Evolutionary conservation across 2,888 invertebrate species (phyloP), one percentile per base, ranked within the genome.

Genomic region (Hydropsyche betteni): DNA sequence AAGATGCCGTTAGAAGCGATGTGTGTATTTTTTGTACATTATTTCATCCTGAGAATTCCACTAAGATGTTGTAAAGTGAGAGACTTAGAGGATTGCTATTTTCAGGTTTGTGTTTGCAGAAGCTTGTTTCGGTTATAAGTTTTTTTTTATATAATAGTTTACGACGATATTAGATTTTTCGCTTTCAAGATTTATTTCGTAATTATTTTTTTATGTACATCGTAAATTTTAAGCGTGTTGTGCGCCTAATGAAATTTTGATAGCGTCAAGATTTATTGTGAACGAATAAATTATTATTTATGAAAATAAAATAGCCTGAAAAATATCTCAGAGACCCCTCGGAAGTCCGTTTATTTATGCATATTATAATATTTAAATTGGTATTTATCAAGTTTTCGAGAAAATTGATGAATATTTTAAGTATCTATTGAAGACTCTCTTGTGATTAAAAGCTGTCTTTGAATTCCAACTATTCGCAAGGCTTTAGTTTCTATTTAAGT

Each of bases 161-260:
- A 16, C 5, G 14, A 24, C 24, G 24, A 58, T 58, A 58, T 58
- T 58, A 58, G 58, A 58, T 14, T 58, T 58, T 58, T 58, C 16
- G 24, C 24, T 14, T 58, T 64, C 12, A n/a, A 64, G 64, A 64
- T 64, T 64, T 64, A 64, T 64, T 64, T 64, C 64, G 64, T 64
- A 64, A 64, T 64, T 64, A 36, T 64, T 14, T 64, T 64, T 64
- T 64, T 64, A 34, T 64, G 64, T 64, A 36, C 36, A 34, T 64
- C 64, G 64, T 64, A 64, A 64, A 64, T 64, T 64, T 34, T 36
- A 6, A 44, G 44, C 36, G 64, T 36, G 64, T 64, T 64, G 24
- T 64, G 24, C 10, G 64, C 64, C 36, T 64, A 64, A 64, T 64
- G 64, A 64, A 64, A 64, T 64, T 64, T 64, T 64, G 64, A 64